These are phyloP conservation scores for Bovichtus variegatus DNA, from an alignment of 2,797 vertebrate genomes.

Conservation along the genomic window DNA sequence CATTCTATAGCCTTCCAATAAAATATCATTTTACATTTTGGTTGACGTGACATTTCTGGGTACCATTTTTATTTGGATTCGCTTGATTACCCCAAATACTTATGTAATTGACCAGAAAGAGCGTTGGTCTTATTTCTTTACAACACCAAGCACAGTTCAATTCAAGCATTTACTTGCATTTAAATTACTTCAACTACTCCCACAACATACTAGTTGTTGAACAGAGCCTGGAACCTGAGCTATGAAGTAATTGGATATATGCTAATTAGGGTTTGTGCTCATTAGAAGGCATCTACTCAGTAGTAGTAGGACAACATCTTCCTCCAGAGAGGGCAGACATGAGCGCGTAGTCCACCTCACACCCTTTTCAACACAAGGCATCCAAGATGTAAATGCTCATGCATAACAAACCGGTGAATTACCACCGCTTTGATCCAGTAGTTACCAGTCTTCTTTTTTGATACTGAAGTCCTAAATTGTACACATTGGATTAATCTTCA, in stretches of 20 bases:
- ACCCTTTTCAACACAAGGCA: constrained; percentile 11
- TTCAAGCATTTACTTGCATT: background rate
- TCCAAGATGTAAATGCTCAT: constrained; percentile 11
- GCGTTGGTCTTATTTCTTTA: background rate
- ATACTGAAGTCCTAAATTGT: background rate
- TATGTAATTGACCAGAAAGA: background rate
- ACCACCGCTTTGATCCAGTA: background rate
- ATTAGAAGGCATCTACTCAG: constrained; percentile 35
- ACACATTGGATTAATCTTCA: background rate
- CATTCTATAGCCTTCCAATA: too few relatives aligned
- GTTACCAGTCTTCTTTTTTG: background rate
- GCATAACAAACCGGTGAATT: constrained; percentile 21
- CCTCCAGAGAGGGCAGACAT: constrained; percentile 34
- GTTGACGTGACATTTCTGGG: too few relatives aligned
- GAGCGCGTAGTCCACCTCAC: constrained; percentile 3
- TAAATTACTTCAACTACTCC: background rate
- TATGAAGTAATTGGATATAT: constrained; percentile 32
- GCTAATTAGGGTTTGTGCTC: constrained; percentile 30
- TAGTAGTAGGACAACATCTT: constrained; percentile 23
- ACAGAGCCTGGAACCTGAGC: constrained; percentile 3
- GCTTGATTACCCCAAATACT: background rate
- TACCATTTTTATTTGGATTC: too few relatives aligned
- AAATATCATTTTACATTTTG: too few relatives aligned
- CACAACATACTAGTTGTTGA: background rate
- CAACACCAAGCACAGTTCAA: background rate